Conservation (phyloP, 2,113 vertebrate genomes). For the Equus przewalskii region DNA sequence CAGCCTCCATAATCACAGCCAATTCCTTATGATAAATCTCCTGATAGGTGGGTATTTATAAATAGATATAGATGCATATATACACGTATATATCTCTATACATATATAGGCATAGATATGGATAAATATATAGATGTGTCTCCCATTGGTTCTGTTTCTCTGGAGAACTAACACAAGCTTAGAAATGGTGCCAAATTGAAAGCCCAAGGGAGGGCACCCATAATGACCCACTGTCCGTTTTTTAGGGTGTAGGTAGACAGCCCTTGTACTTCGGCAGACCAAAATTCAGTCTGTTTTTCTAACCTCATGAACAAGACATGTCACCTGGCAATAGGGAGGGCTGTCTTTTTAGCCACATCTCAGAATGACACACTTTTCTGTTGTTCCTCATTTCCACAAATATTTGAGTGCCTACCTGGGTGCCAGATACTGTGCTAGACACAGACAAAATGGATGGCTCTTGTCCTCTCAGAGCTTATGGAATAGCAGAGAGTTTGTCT, state of each 20-base stretch:
- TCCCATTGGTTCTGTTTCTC: not conserved
- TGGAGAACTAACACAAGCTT: not conserved
- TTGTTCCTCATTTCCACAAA: not conserved
- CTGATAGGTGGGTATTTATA: not conserved
- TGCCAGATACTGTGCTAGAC: not conserved
- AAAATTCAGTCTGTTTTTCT: not conserved
- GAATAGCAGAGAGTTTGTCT: not conserved
- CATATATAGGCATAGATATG: too few relatives aligned
- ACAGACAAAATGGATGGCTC: not conserved
- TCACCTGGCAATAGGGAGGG: not conserved
- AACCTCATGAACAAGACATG: not conserved
- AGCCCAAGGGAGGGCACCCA: not conserved
- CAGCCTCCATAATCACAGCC: not conserved
- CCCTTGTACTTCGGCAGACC: not conserved
- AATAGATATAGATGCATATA: not conserved
- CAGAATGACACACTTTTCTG: not conserved
- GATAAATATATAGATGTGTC: not conserved
- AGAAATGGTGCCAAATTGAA: not conserved
- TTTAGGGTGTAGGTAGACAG: not conserved
- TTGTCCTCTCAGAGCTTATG: not conserved
- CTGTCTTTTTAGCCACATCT: not conserved
- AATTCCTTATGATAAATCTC: not conserved
- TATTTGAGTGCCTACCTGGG: not conserved
- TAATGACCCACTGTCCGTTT: not conserved
- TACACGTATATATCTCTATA: too few relatives aligned